phyloP scores from a whole-genome alignment of 2,888 invertebrate genomes.

The Conistra vaccinii region DNA sequence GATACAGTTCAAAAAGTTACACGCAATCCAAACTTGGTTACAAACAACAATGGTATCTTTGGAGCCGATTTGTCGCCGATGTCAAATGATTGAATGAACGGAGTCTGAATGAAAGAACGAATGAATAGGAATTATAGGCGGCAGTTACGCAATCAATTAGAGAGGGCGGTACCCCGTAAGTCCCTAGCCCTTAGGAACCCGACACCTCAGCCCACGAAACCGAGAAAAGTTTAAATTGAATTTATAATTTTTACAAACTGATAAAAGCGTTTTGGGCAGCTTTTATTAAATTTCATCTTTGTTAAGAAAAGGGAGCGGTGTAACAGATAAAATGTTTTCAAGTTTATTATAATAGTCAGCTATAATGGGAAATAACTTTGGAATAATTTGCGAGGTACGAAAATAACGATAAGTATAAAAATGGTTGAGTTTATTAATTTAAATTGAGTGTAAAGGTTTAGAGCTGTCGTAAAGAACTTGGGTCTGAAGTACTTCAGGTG shows the following conservation, averaged over 20 bases:
- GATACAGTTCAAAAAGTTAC: slow-evolving; percentile 16
- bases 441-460: slow-evolving; percentile 41
- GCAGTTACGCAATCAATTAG: slow-evolving; percentile 89
- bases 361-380: slow-evolving; percentile 38
- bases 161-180: slow-evolving; percentile 79
- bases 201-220: slow-evolving; percentile 73
- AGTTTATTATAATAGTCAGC: slow-evolving; percentile 35
- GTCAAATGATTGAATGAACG: slow-evolving; percentile 81
- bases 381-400: slow-evolving; percentile 23
- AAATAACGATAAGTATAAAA: slow-evolving; percentile 20
- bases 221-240: slow-evolving; percentile 51
- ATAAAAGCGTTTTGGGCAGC: slow-evolving; percentile 47
- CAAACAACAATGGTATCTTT: slow-evolving; percentile 70
- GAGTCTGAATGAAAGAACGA: slow-evolving; percentile 73
- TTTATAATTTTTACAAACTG: slow-evolving; percentile 52
- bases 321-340: slow-evolving; percentile 48
- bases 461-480: slow-evolving; percentile 27
- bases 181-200: slow-evolving; percentile 69
- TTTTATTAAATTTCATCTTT: slow-evolving; percentile 48
- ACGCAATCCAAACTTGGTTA: slow-evolving; percentile 39
- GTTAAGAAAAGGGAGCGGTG: slow-evolving; percentile 30
- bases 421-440: slow-evolving; percentile 41
- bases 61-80: slow-evolving; percentile 87
- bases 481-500: not conserved
- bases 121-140: slow-evolving; percentile 74